A percentile compares a stretch with the other conserved stretches of the same genome.
Evolutionary conservation across 2,888 invertebrate species (phyloP).

Genomic region (Orthosia incerta): DNA sequence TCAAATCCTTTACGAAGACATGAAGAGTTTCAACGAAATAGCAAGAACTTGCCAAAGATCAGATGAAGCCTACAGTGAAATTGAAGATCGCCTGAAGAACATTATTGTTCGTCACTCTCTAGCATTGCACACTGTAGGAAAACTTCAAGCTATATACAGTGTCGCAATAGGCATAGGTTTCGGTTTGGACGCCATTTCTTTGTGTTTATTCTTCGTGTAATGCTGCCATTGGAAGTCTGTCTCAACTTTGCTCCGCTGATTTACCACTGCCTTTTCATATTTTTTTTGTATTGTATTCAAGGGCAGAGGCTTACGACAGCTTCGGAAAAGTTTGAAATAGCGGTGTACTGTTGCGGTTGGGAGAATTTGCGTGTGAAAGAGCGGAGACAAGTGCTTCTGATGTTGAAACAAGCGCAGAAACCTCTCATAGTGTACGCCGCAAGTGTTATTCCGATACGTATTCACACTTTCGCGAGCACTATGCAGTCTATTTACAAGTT

Average conservation of each 20-base stretch:
- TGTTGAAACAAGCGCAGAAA: slow-evolving; percentile 72
- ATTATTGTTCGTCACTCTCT: slow-evolving; percentile 65
- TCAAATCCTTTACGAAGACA: slow-evolving; percentile 68
- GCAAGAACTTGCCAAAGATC: slow-evolving; percentile 42
- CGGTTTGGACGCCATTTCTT: slow-evolving; percentile 65
- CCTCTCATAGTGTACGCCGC: slow-evolving; percentile 71
- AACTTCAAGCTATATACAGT: slow-evolving; percentile 68
- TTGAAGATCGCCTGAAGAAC: slow-evolving; percentile 62
- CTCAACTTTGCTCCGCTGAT: slow-evolving; percentile 69
- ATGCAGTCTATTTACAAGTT: slow-evolving; percentile 75
- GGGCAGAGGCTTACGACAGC: slow-evolving; percentile 74
- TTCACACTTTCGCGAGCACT: slow-evolving; percentile 71
- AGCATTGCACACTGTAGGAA: slow-evolving; percentile 65
- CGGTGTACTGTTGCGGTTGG: slow-evolving; percentile 75
- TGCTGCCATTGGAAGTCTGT: slow-evolving; percentile 69
- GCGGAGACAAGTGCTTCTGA: slow-evolving; percentile 68
- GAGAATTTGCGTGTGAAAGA: slow-evolving; percentile 68
- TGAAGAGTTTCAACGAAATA: slow-evolving; percentile 55
- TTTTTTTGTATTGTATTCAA: slow-evolving; percentile 74
- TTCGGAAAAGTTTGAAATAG: slow-evolving; percentile 71
- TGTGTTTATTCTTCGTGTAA: slow-evolving; percentile 71
- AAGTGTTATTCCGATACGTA: slow-evolving; percentile 70
- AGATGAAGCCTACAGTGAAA: slow-evolving; percentile 35
- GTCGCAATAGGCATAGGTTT: slow-evolving; percentile 67
- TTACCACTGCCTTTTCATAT: slow-evolving; percentile 65